Conservation (phyloP, 2,113 vertebrate species). For the Bufo gargarizans region DNA sequence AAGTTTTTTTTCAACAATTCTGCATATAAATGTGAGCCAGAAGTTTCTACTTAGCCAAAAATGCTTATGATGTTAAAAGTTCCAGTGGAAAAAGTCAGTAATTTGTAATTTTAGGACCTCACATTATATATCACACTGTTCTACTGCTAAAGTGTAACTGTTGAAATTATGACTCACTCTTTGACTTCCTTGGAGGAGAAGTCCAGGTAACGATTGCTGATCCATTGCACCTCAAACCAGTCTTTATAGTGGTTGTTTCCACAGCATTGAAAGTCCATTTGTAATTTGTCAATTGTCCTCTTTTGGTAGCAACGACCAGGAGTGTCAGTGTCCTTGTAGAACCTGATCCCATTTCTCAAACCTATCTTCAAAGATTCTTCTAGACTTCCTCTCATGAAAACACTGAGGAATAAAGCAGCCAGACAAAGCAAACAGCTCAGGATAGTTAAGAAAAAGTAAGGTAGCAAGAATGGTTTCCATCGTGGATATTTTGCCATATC, state of each 20-base stretch:
- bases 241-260: conserved; percentile 81
- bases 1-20: not conserved
- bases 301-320: conserved; percentile 84
- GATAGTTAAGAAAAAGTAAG: conserved; percentile 68
- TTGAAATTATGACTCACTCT: conserved; percentile 74
- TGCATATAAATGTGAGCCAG: not conserved
- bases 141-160: not conserved
- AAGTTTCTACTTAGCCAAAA: not conserved
- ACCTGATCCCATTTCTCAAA: conserved; percentile 79
- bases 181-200: conserved; percentile 80
- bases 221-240: conserved; percentile 86
- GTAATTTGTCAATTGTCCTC: conserved; percentile 79
- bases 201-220: conserved; percentile 82
- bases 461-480: conserved; percentile 74
- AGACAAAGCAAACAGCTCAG: conserved; percentile 72
- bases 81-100: not conserved
- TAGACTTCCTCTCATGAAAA: conserved; percentile 74
- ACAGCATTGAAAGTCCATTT: conserved; percentile 82
- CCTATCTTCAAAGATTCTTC: conserved; percentile 82
- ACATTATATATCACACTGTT: not conserved
- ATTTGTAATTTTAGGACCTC: not conserved
- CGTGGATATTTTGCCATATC: conserved; percentile 75
- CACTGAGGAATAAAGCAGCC: conserved; percentile 74
- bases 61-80: not conserved
- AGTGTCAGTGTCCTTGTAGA: conserved; percentile 83